Evolutionary conservation across 2,888 invertebrate species (phyloP), one percentile per base, ranked within the genome.

Genomic region (Hartigia nigra): DNA sequence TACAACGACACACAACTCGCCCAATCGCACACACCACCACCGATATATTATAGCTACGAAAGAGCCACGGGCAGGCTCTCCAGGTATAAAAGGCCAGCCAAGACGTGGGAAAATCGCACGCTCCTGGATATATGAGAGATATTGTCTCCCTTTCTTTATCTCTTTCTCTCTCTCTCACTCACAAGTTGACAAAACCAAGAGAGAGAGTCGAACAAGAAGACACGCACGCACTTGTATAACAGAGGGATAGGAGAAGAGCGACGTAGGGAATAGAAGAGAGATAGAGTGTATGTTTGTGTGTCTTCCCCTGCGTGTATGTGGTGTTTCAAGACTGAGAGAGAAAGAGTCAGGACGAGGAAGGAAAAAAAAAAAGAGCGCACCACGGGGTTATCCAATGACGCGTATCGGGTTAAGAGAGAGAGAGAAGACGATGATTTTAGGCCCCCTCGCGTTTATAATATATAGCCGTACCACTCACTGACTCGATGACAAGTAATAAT

Each of bases 1-100:
- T 90, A 91, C 90, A 90, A 91, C 90, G 90, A 91, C 90, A 92
- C 91, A 91, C 91, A 91, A 91, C 91, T 86, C 87, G 87, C 85
- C 86, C 88, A 84, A 87, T 82, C 87, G 83, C 84, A 75, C 86
- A 84, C 83, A 80, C 81, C 81, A 85, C 84, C 80, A 82, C 72
- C 32, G 14, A 31, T 72, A 34, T 72, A 72, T 72, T 34, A 31
- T 55, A 55, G 23, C 23, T 55, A 55, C 55, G 55, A 55, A 55
- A 55, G 55, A 55, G 55, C 55, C 55, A 55, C 55, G 55, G 23
- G 9, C 55, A 55, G 55, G 55, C 55, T 23, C 55, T 55, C 55
- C 55, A 55, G 55, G 55, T 55, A 55, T 55, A 23, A 55, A 55
- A 55, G 55, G 55, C 55, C 55, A 55, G 55, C 55, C 55, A 55